Evolutionary conservation across 2,888 invertebrate genomes (phyloP), one percentile per base, ranked within the genome.

Genomic region (Altica lythri): DNA sequence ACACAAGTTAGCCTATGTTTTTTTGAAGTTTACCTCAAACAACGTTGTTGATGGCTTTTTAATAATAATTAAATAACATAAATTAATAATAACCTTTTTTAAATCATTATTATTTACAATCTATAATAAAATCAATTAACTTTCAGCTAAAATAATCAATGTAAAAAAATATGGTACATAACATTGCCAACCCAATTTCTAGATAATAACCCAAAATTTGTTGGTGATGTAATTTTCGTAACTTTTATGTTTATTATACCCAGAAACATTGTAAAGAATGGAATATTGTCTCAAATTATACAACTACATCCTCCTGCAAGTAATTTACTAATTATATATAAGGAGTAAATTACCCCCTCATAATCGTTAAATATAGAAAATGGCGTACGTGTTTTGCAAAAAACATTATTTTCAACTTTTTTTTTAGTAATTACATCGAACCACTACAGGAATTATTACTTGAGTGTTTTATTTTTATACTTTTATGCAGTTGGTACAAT

Each of bases 321-420:
- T 60, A 60, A 60, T 60, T 60, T 55, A 53, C 45, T 57, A 43
- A 50, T 60, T 57, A 57, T 55, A 53, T 55, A 53, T 55, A 60
- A 60, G 52, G 52, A 57, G 52, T 55, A 49, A 60, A 60, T 60
- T 60, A 57, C 57, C 37, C 50, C 37, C 45, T 57, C 57, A 60
- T 57, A 60, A 55, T 55, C 57, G 30, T 60, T 60, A 57, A 57
- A 60, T 53, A 60, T 60, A 60, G 60, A 60, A 53, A 59, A 59
- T 57, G 51, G 44, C 25, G 32, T 52, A 45, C 38, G 38, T 52
- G 38, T 52, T 45, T 40, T 40, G 32, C 38, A 45, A 10, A 45
- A 46, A 52, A 52, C 46, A 44, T 50, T 45, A 45, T 45, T 45
- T 34, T 32, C 30, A 17, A 45, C 30, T 19, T 10, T 32, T 10